Percentiles rank a stretch among this genome's conserved stretches.
Conservation (phyloP, 2,797 vertebrate species). For the Poecilia velifera region DNA sequence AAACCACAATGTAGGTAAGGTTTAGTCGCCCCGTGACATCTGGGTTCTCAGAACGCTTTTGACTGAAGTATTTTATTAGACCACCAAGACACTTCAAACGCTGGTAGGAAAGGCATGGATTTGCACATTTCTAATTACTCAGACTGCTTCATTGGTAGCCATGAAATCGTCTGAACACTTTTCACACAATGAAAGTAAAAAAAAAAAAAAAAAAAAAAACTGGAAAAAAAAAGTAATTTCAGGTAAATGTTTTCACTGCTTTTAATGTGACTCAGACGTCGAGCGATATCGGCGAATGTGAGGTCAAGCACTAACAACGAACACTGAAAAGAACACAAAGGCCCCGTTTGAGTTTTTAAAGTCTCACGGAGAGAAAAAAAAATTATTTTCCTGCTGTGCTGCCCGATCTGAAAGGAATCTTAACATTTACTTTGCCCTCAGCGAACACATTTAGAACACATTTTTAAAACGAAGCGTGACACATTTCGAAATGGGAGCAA, state of each 20-base stretch:
- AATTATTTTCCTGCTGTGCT: background rate
- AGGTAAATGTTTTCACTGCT: background rate
- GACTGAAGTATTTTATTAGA: background rate
- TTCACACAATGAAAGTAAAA: background rate
- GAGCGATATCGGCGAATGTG: background rate
- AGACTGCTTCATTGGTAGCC: background rate
- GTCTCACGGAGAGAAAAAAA: background rate
- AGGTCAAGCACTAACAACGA: background rate
- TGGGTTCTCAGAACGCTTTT: background rate
- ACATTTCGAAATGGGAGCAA: background rate
- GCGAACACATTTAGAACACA: background rate
- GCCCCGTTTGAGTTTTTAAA: background rate
- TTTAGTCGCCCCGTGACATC: background rate
- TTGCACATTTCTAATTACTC: background rate
- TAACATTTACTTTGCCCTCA: background rate
- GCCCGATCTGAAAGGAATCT: background rate
- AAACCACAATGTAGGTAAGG: background rate
- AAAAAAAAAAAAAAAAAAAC: too few species aligned
- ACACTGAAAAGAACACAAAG: background rate
- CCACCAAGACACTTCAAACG: background rate
- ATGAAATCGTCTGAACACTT: background rate
- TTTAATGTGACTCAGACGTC: background rate
- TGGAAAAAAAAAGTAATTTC: background rate
- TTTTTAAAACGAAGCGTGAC: background rate
- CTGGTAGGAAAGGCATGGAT: background rate